A percentile compares a stretch with the other conserved stretches of the same genome.
Evolutionary conservation across 35 echinoderm and acorn worm species (phyloP).

Genomic region (Amphiura filiformis): DNA sequence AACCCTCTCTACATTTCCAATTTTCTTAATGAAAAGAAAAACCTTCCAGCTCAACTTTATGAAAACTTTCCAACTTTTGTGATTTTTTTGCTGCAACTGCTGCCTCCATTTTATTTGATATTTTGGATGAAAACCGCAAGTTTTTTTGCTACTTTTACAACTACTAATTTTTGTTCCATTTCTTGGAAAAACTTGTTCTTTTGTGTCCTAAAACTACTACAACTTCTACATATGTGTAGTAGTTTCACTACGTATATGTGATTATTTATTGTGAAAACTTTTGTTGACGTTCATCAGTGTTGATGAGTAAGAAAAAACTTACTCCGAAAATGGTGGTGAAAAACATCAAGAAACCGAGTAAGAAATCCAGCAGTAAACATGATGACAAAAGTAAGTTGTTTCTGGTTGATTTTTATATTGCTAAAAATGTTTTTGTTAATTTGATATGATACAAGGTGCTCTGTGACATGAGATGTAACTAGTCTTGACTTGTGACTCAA

Average conservation of each 20-base stretch:
- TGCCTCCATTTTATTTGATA: neutral
- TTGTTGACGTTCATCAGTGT: neutral
- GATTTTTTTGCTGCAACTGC: neutral
- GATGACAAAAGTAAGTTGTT: neutral
- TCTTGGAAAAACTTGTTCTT: neutral
- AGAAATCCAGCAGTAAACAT: neutral
- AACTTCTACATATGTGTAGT: too few species aligned
- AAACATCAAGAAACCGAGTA: neutral
- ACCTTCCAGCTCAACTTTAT: slow-evolving; percentile 11
- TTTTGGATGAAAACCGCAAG: slow-evolving; percentile 1
- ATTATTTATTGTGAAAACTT: neutral
- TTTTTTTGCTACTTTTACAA: neutral
- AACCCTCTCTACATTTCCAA: slow-evolving; percentile 8
- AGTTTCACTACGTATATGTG: too few species aligned
- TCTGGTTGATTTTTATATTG: neutral
- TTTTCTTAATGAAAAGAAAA: slow-evolving; percentile 7
- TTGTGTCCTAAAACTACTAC: neutral
- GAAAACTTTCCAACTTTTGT: neutral
- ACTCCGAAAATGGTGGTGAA: neutral
- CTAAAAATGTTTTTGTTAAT: too few species aligned
- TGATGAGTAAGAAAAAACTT: neutral
- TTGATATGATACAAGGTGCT: too few species aligned
- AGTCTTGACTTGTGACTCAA: too few species aligned
- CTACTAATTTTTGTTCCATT: neutral
- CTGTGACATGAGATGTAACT: too few species aligned